Percentiles rank a stretch among this genome's conserved stretches.
phyloP scores from a whole-genome alignment of 2,113 vertebrate genomes.

The Telmatochromis brichardi region DNA sequence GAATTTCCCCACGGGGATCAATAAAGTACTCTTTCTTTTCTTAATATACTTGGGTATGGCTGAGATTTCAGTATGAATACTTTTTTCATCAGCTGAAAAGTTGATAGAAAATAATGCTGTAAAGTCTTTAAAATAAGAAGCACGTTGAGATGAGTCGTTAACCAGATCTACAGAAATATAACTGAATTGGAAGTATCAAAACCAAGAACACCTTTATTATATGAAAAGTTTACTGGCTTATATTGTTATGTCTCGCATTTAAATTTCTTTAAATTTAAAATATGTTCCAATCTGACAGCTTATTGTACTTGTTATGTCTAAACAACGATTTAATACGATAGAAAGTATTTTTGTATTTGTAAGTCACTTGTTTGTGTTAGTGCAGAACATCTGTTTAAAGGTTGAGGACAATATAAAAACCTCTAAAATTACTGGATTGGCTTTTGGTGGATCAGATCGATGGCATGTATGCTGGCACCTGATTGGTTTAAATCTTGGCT shows the following conservation, averaged over 20 bases:
- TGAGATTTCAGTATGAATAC: neutral
- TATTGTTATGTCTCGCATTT: neutral
- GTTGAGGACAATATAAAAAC: neutral
- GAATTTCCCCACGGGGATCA: too few species aligned
- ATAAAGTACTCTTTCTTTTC: too few species aligned
- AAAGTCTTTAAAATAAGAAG: neutral
- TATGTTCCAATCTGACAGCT: neutral
- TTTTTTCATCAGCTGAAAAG: neutral
- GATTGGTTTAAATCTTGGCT: slow-evolving; percentile 5
- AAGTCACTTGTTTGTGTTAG: neutral
- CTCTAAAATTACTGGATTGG: neutral
- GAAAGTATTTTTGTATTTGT: neutral
- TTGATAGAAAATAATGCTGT: neutral
- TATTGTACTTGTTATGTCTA: neutral
- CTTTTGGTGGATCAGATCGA: neutral
- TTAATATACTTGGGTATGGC: neutral
- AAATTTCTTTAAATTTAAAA: neutral
- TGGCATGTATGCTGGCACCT: neutral
- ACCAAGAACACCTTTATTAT: neutral
- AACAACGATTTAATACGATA: neutral
- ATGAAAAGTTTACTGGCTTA: neutral
- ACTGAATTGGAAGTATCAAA: neutral
- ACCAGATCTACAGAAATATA: neutral
- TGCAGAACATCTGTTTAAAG: neutral
- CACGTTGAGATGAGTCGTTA: neutral